phyloP scores from a whole-genome alignment of 1,140 invertebrate species.

The Leguminivora glycinivorella region DNA sequence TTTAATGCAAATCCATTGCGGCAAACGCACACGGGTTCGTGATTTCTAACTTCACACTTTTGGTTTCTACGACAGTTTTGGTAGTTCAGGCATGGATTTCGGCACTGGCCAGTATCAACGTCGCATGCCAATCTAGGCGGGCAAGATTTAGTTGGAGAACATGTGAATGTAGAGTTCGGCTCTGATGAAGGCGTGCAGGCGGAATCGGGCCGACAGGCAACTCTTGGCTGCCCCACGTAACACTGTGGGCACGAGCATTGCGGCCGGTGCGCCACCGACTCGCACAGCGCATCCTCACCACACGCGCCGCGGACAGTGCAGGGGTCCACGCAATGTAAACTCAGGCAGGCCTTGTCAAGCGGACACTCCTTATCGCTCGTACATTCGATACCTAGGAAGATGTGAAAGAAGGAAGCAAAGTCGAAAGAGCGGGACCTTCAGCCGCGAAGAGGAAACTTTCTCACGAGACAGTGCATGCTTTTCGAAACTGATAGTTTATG shows the following conservation, averaged over 20 bases:
- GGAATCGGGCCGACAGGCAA: constrained; percentile 87
- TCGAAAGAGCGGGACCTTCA: constrained; percentile 84
- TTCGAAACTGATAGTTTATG: constrained; percentile 79
- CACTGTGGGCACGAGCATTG: constrained; percentile 93
- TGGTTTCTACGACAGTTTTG: constrained; percentile 88
- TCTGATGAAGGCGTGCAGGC: constrained; percentile 82
- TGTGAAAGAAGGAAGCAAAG: constrained; percentile 85
- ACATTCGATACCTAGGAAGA: constrained; percentile 92
- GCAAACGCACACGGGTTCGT: constrained; percentile 92
- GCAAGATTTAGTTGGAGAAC: constrained; percentile 85
- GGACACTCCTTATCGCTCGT: constrained; percentile 93
- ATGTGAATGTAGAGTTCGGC: constrained; percentile 77
- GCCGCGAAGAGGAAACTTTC: constrained; percentile 85
- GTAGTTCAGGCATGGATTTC: constrained; percentile 85
- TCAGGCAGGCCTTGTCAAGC: constrained; percentile 93
- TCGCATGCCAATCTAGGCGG: constrained; percentile 87
- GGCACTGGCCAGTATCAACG: constrained; percentile 83
- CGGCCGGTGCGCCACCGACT: constrained; percentile 89
- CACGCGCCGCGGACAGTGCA: constrained; percentile 92
- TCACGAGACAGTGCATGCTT: constrained; percentile 88
- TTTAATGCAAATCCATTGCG: constrained; percentile 92
- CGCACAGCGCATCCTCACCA: constrained; percentile 92
- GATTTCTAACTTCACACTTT: constrained; percentile 92
- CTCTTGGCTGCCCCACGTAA: constrained; percentile 88
- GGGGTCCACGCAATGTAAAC: constrained; percentile 91